Conservation (phyloP, 2,888 invertebrate genomes). For the Flabesymbios commensalis region DNA sequence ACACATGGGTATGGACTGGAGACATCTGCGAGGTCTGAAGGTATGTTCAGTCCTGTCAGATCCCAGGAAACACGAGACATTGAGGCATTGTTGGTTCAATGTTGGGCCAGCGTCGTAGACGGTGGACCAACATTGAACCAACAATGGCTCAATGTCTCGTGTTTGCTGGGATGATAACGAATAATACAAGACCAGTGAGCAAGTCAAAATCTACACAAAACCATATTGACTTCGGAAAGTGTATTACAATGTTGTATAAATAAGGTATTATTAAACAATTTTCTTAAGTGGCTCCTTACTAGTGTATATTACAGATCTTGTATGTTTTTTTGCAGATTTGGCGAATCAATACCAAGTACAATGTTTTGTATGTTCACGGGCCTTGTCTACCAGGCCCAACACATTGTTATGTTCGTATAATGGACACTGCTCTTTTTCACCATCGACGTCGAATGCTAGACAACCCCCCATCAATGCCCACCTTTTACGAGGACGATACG, state of each 20-base stretch:
- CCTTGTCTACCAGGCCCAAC: constrained; percentile 80
- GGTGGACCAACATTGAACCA: too few species aligned
- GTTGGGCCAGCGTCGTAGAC: too few species aligned
- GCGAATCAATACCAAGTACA: constrained; percentile 91
- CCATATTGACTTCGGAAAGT: too few species aligned
- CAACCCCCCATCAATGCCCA: constrained; percentile 78
- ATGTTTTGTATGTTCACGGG: constrained; percentile 87
- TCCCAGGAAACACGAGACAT: too few species aligned
- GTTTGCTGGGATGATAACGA: background rate
- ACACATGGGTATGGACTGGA: constrained; percentile 83
- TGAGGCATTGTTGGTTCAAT: too few species aligned
- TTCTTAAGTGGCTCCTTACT: background rate
- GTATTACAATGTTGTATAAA: too few species aligned
- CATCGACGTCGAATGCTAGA: constrained; percentile 25
- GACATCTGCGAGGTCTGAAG: constrained; percentile 65
- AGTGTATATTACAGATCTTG: background rate
- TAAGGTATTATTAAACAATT: constrained; percentile 1
- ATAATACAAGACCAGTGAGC: background rate
- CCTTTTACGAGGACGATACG: constrained; percentile 69
- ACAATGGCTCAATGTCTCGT: too few species aligned
- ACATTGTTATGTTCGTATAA: constrained; percentile 70
- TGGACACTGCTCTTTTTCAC: constrained; percentile 75
- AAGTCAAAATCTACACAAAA: background rate
- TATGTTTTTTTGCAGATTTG: constrained; percentile 71
- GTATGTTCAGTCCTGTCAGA: constrained; percentile 62